A percentile compares a stretch with the other conserved stretches of the same genome.
Conservation (phyloP, 2,797 vertebrate species). For the Galaxias olidus region DNA sequence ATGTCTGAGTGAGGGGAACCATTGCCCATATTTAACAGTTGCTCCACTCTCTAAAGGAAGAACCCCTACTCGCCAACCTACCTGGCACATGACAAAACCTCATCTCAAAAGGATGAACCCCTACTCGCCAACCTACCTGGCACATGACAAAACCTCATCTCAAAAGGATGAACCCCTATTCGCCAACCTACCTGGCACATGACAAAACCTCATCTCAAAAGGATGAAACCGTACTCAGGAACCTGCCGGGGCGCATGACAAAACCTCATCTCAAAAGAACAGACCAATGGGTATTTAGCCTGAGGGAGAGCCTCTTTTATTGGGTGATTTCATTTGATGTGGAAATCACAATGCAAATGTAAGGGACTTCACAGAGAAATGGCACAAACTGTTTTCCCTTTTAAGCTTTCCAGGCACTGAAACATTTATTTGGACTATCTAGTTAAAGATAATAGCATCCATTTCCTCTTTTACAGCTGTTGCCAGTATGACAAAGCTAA, state of each 20-base stretch:
- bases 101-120: constrained; percentile 9
- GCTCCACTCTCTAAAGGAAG: constrained; percentile 7
- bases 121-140: constrained; percentile 15
- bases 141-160: constrained; percentile 38
- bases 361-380: neutral
- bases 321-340: neutral
- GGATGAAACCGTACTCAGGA: neutral
- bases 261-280: constrained; percentile 32
- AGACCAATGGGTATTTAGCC: neutral
- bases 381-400: neutral
- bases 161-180: too few species aligned
- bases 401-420: constrained; percentile 5
- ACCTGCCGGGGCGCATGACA: too few species aligned
- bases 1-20: too few species aligned
- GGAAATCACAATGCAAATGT: neutral
- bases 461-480: constrained; percentile 52
- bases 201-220: too few species aligned
- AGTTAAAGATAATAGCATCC: constrained; percentile 58
- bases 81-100: constrained; percentile 44
- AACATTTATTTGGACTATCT: constrained; percentile 54
- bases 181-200: too few species aligned
- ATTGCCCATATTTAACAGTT: neutral
- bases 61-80: constrained; percentile 25
- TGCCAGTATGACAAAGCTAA: constrained; percentile 41
- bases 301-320: neutral